phyloP scores from a whole-genome alignment of 2,797 vertebrate genomes.

The Pagetopsis macropterus region DNA sequence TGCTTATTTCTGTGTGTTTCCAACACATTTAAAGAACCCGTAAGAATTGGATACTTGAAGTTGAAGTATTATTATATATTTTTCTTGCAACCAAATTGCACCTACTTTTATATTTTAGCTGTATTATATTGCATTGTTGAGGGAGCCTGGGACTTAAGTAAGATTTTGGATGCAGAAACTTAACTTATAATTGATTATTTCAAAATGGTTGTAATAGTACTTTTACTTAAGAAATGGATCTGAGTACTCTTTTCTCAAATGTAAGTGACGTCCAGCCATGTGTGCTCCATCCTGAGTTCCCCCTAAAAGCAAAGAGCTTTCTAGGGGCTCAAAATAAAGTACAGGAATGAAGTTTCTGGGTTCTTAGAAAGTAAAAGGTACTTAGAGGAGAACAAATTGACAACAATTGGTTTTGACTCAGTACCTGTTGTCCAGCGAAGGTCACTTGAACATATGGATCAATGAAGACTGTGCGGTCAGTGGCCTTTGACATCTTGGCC shows the following conservation, averaged over 20 bases:
- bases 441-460: slow-evolving; percentile 91
- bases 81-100: too few relatives aligned
- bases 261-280: background rate
- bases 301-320: background rate
- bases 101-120: too few relatives aligned
- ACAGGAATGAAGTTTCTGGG: background rate
- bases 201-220: too few relatives aligned
- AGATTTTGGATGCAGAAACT: background rate
- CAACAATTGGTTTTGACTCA: background rate
- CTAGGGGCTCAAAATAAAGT: background rate
- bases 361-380: background rate
- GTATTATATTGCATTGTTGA: too few relatives aligned
- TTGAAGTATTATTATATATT: too few relatives aligned
- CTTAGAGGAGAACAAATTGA: background rate
- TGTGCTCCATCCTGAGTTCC: background rate
- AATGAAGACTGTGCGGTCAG: slow-evolving; percentile 89
- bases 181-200: background rate
- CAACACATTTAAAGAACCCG: background rate
- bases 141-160: too few relatives aligned
- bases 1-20: background rate
- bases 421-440: slow-evolving; percentile 93
- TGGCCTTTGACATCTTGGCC: slow-evolving; percentile 89
- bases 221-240: background rate
- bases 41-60: background rate
- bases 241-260: too few relatives aligned